Base-by-base conservation (phyloP, 2,888 invertebrate species). In the Macrosiphum euphorbiae region DNA sequence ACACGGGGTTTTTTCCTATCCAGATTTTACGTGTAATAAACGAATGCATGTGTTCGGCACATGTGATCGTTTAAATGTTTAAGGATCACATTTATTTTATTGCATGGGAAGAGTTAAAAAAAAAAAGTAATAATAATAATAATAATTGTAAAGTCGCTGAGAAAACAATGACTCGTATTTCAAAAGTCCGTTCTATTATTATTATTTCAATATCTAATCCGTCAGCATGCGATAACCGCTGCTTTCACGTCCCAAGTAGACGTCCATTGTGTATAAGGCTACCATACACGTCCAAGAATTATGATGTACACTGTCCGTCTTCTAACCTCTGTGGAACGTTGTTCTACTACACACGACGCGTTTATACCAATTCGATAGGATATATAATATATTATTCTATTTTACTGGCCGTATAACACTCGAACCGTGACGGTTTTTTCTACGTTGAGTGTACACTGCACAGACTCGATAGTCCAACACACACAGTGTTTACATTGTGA, bases 401-500 rank as follows among this genome's bases (percentile, higher is more conserved):
- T 90, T 90, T 35, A 88, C 88, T 92, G 88, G 26, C 85, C 93
- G 93, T 89, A 86, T 86, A 92, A 94, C 94, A 94, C 94, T 94
- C 94, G 94, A 94, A 94, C 94, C 94, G 94, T 94, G 94, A 94
- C 94, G 50, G 86, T 86, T 94, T 94, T 85, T 93, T 84, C 67
- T 52, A 26, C 50, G 92, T 78, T 24, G 52, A 92, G 88, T 88
- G 41, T 92, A 55, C 3, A 58, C 55, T 58, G 55, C 20, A 88
- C 11, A 92, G 67, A 88, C 88, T 55, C 52, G 92, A 88, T 47
- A 24, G 92, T 67, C 61, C 58, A 85, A 50, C 44, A 84, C 89
- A 61, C 85, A n/a, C 84, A 35, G 94, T 94, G 94, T 94, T 94
- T 94, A 94, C 94, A 94, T 94, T 94, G 94, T 94, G 94, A 94